Evolutionary conservation across 2,797 vertebrate species (phyloP), one percentile per base, ranked within the genome.

Genomic region (Rhadinocentrus ornatus): DNA sequence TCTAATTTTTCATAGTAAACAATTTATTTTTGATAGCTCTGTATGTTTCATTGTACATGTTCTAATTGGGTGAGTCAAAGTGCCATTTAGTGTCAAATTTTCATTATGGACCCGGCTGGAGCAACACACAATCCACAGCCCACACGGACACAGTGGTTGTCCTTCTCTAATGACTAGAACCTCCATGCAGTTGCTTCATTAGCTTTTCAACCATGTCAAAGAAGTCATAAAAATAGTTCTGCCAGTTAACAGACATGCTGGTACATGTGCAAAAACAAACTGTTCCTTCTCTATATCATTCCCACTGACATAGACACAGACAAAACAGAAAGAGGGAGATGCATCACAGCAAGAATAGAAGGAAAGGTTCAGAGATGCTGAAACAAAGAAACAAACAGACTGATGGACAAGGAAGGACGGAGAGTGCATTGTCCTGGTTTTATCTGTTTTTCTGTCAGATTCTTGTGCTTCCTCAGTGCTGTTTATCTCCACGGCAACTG

Each of bases 401-500:
- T 20, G n/a, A 62, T 62, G 35, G 71, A 71, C 2, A 11, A 12
- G 32, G 56, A 41, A 6, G 39, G 39, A 41, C 62, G 54, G 62
- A 37, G 31, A 48, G 34, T 69, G 50, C 66, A 58, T 68, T 80
- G 75, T 71, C 48, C 27, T 13, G 50, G 60, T 44, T 26, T 66
- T 71, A 60, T 66, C 69, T 24, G 15, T 75, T 71, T 75, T 69
- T 75, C 20, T 27, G 73, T 84, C 78, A 76, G 66, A 63, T 80
- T 88, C 84, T 73, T 80, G 65, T 73, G 85, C 76, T 85, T 79
- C 71, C 66, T 79, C 73, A 31, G 20, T 82, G 75, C 74, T 60
- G 84, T 88, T 85, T 83, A 87, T 89, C 88, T 85, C 89, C 77
- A 75, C 88, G 85, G 89, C 86, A 91, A 90, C 91, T 88, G 83